A percentile compares a stretch with the other conserved stretches of the same genome.
These are phyloP conservation scores for Tachina grossa DNA, from an alignment of 2,888 invertebrate genomes.

Conservation along the genomic window DNA sequence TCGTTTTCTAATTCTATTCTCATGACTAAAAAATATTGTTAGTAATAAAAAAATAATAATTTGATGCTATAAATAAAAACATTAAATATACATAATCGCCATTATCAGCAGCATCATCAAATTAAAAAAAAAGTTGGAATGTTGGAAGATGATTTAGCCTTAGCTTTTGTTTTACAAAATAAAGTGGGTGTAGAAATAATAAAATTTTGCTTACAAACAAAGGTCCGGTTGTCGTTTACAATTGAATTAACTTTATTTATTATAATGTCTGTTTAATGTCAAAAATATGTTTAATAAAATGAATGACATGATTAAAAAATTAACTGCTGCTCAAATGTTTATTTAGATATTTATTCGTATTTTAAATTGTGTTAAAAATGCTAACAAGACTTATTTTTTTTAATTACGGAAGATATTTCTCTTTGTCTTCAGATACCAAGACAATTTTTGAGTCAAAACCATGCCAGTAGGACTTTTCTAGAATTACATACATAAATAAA, in stretches of 20 bases:
- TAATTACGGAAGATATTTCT: no score
- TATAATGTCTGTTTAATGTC: constrained; percentile 20
- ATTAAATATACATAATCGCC: constrained; percentile 23
- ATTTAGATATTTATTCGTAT: no score
- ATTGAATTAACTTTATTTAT: constrained; percentile 4
- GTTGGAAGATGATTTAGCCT: constrained; percentile 28
- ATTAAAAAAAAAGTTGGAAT: constrained; percentile 5
- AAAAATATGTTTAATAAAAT: constrained; percentile 9
- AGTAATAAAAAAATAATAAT: not conserved
- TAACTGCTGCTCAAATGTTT: no score
- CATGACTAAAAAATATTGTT: not conserved
- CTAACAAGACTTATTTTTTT: no score
- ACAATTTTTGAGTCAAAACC: no score
- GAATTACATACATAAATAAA: no score
- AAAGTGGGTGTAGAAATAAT: constrained; percentile 49
- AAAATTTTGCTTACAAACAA: not conserved
- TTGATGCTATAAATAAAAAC: constrained; percentile 20
- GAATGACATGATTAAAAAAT: constrained; percentile 24
- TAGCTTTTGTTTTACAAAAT: constrained; percentile 1
- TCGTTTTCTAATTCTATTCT: constrained; percentile 13
- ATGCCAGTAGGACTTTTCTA: no score
- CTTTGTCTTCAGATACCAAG: no score
- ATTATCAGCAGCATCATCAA: constrained; percentile 28
- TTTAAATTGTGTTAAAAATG: no score
- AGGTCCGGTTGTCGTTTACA: constrained; percentile 53